A percentile compares a stretch with the other conserved stretches of the same genome.
phyloP scores from a whole-genome alignment of 2,113 vertebrate genomes.

The Charadrius vociferus region DNA sequence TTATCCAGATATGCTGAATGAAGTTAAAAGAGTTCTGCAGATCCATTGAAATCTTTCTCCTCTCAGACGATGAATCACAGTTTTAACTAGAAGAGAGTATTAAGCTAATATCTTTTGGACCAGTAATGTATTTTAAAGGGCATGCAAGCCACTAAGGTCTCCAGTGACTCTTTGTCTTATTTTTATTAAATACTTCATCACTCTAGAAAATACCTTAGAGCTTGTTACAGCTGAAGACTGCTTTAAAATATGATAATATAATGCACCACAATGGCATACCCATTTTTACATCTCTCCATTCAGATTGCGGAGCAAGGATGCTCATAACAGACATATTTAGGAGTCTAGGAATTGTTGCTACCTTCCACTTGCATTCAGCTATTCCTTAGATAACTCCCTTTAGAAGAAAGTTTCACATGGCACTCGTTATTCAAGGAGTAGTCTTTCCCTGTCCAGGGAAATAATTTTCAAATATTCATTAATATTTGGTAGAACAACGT shows the following conservation, averaged over 20 bases:
- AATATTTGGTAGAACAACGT: rapidly evolving
- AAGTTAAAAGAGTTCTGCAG: not conserved
- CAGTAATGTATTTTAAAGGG: constrained; percentile 57
- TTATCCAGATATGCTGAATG: not conserved
- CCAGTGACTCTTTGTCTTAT: constrained; percentile 60
- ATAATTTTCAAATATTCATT: not conserved
- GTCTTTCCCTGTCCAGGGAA: not conserved
- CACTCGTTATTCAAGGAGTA: not conserved
- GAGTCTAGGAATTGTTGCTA: not conserved
- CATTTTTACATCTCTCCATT: not conserved
- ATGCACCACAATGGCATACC: not conserved
- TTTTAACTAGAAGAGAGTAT: constrained; percentile 59
- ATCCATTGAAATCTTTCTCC: not conserved
- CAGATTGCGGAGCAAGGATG: not conserved
- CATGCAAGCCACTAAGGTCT: constrained; percentile 30
- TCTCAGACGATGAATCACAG: constrained; percentile 50
- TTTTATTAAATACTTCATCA: constrained; percentile 74
- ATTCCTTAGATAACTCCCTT: not conserved
- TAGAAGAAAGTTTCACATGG: not conserved
- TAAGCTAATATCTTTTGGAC: constrained; percentile 59
- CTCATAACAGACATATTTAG: not conserved
- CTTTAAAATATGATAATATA: constrained; percentile 20
- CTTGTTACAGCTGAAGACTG: constrained; percentile 6
- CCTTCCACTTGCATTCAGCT: rapidly evolving
- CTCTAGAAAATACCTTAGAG: constrained; percentile 49